Evolutionary conservation across 2,797 vertebrate genomes (phyloP), one percentile per base, ranked within the genome.

Genomic region (Lindbergichthys nudifrons): DNA sequence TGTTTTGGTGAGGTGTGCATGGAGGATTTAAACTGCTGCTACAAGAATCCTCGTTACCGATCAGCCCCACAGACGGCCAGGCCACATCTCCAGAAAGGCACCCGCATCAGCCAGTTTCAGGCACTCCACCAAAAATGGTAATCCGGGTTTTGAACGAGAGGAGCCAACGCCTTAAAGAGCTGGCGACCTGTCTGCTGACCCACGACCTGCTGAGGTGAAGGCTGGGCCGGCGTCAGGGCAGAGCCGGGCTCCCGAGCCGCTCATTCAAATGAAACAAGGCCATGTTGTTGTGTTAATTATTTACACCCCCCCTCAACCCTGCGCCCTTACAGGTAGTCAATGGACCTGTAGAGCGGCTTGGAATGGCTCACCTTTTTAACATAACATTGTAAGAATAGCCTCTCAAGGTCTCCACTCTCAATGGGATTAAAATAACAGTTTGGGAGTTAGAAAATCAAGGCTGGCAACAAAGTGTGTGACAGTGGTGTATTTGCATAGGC

Each of bases 241-340:
- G 88, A 92, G 89, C 73, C 88, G 51, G 80, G 70, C 83, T 87
- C 82, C 83, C 75, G 54, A 75, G 81, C 85, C 74, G 61, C 66
- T 82, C 91, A 94, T 96, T 96, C 91, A 95, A 84, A 94, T 95
- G 93, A 93, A 95, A 93, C 88, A 89, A 88, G 89, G 75, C 88
- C 68, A 89, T 86, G 90, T 95, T 95, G 93, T 95, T 94, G 93
- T 95, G 94, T 94, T 94, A 95, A 95, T 95, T 92, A 94, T 92
- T 92, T 87, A 93, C 91, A 82, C 75, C 61, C 84, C 65, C 64
- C 65, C 76, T 61, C 80, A 86, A 57, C 86, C 81, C 80, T 26
- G 60, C 86, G 42, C 67, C 69, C 87, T 87, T 88, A 90, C 93
- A 93, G 73, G 87, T 88, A 88, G 46, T 84, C 86, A 90, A 80